Evolutionary conservation across 2,113 vertebrate genomes (phyloP), one percentile per base, ranked within the genome.

Genomic region (Neoarius graeffei): DNA sequence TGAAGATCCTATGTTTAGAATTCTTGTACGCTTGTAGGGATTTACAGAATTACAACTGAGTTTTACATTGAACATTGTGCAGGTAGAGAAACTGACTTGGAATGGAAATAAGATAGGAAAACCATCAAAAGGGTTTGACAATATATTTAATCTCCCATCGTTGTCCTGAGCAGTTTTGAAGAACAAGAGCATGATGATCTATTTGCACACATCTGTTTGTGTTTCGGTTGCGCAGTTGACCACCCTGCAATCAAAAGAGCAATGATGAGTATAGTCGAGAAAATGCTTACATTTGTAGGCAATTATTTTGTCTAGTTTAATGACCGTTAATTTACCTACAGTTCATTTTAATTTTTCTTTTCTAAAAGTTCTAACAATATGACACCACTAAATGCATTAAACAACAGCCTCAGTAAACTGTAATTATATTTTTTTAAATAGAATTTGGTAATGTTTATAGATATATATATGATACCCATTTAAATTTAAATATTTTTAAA

Each of bases 201-300:
- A 94, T 27, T 84, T 96, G 94, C 80, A 95, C 81, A 88, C 95
- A 96, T 79, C 92, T 92, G 54, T 93, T 92, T 14, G 95, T 95
- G 10, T 87, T 85, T 91, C 91, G 90, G 93, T 96, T 96, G 88
- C 89, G 91, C 84, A 96, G 93, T 0, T 84, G 87, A 35, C 92
- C 88, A 0, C 91, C 92, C 95, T 95, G 85, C 11, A 77, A 85
- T 86, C 8, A 84, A 62, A 83, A 87, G 7, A 79, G 84, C 90
- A 79, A 56, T 57, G 5, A 54, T 54, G 48, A 77, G 74, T 23
- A 77, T 9, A n/a, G 25, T 1, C 8, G 0, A 1, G 3, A 66
- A 23, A 62, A 1, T 20, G 17, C 59, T 62, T 7, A 25, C 25
- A 62, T 62, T 23, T 9, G 4, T 60, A 17, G 15, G 56, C 56